Percentiles rank a stretch among this genome's conserved stretches.
These are phyloP conservation scores for Oncorhynchus keta DNA, from an alignment of 2,113 vertebrate species.

Conservation along the genomic window DNA sequence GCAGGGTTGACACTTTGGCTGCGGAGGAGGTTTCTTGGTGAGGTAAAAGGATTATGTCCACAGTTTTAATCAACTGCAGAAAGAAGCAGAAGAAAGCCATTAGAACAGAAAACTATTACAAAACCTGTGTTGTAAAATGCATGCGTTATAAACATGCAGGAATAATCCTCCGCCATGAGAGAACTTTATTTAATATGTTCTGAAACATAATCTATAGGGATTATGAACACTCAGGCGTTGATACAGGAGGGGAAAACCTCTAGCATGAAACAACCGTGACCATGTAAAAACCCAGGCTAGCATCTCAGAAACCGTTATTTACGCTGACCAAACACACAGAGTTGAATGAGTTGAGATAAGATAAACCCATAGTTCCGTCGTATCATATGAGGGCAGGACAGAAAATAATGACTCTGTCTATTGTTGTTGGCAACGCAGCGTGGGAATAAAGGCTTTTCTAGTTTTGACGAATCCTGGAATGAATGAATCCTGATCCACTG, in stretches of 20 bases:
- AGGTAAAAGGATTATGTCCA: background rate
- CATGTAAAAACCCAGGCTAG: background rate
- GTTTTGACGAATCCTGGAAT: background rate
- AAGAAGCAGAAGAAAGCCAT: background rate
- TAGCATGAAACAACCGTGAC: background rate
- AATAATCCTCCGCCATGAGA: background rate
- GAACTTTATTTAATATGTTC: background rate
- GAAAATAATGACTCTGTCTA: background rate
- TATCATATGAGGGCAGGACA: background rate
- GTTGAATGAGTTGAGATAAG: background rate
- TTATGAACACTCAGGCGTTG: background rate
- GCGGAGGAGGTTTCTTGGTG: background rate
- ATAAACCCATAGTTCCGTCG: background rate
- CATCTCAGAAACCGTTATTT: background rate
- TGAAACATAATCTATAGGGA: background rate
- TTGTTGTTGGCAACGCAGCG: slow-evolving; percentile 1
- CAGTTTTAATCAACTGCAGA: background rate
- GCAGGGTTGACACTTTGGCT: background rate
- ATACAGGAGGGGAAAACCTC: background rate
- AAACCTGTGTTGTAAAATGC: background rate
- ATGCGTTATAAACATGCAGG: background rate
- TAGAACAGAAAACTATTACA: background rate
- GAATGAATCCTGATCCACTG: background rate
- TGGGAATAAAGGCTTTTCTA: background rate
- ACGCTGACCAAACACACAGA: background rate